Percentiles rank a stretch among this genome's conserved stretches.
Evolutionary conservation across 2,888 invertebrate species (phyloP).

Genomic region (Platypus cylindrus): DNA sequence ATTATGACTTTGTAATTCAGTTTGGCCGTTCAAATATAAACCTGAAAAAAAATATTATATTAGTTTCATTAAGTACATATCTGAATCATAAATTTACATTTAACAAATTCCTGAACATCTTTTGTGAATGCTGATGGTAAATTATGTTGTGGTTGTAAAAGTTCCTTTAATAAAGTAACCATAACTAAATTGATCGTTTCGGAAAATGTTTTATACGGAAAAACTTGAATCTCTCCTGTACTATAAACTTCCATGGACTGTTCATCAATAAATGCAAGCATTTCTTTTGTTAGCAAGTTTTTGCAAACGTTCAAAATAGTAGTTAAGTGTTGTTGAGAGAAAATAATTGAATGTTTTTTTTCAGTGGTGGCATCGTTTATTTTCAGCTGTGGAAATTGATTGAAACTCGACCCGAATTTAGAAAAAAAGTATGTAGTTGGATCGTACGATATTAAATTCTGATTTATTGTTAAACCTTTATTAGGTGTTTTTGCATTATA

Average conservation of each 20-base stretch:
- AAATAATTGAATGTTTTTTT: conserved; percentile 48
- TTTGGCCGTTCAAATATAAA: conserved; percentile 84
- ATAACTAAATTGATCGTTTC: conserved; percentile 89
- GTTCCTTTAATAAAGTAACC: conserved; percentile 80
- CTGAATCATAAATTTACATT: conserved; percentile 24
- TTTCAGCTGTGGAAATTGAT: conserved; percentile 74
- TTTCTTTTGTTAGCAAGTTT: conserved; percentile 72
- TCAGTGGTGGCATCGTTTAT: conserved; percentile 56
- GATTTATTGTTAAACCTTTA: conserved; percentile 21
- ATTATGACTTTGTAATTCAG: conserved; percentile 76
- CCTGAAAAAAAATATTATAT: conserved; percentile 71
- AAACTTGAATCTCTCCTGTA: conserved; percentile 56
- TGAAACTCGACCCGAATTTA: conserved; percentile 86
- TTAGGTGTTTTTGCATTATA: conserved; percentile 24
- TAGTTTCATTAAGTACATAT: conserved; percentile 4
- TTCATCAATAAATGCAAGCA: conserved; percentile 63
- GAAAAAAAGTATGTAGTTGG: conserved; percentile 79
- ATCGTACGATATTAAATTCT: conserved; percentile 42
- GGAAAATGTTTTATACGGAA: conserved; percentile 88
- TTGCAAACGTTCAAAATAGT: conserved; percentile 71
- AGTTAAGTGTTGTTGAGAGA: conserved; percentile 67
- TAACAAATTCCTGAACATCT: conserved; percentile 59
- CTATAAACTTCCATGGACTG: conserved; percentile 69
- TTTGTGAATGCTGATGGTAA: conserved; percentile 81
- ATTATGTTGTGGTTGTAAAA: conserved; percentile 82